phyloP scores from a whole-genome alignment of 2,113 vertebrate species.

The Xiphophorus hellerii region DNA sequence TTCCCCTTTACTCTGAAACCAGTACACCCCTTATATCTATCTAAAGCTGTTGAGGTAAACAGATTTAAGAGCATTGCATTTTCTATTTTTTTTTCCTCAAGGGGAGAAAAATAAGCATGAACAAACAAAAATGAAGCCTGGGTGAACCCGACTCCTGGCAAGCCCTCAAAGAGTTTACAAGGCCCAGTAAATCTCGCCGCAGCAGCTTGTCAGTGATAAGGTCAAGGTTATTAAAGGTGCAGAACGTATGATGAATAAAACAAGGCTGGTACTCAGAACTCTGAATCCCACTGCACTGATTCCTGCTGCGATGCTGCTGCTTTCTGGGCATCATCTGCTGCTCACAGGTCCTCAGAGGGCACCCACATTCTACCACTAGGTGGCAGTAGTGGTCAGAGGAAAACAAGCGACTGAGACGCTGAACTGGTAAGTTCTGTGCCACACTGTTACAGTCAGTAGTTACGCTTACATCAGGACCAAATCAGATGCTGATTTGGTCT shows the following conservation, averaged over 20 bases:
- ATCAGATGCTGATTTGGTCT: no score
- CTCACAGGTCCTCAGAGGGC: slow-evolving; percentile 21
- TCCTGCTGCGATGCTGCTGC: slow-evolving; percentile 23
- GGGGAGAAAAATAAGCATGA: slow-evolving; percentile 29
- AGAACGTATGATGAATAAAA: slow-evolving; percentile 69
- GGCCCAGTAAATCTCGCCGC: slow-evolving; percentile 68
- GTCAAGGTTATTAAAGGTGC: slow-evolving; percentile 75
- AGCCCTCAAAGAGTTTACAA: slow-evolving; percentile 67
- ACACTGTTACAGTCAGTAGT: no score
- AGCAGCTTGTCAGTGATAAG: slow-evolving; percentile 68
- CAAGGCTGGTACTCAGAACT: slow-evolving; percentile 11
- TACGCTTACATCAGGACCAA: no score
- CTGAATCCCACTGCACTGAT: slow-evolving; percentile 36
- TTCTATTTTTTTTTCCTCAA: slow-evolving; percentile 48
- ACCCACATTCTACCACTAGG: slow-evolving; percentile 54
- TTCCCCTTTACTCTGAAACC: slow-evolving; percentile 11
- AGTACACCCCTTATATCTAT: slow-evolving; percentile 24
- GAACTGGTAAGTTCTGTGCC: background rate
- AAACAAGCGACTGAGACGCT: slow-evolving; percentile 18
- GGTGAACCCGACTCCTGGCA: slow-evolving; percentile 73
- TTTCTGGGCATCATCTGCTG: slow-evolving; percentile 39
- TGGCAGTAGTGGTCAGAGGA: slow-evolving; percentile 73
- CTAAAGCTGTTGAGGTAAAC: slow-evolving; percentile 58
- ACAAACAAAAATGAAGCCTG: slow-evolving; percentile 56
- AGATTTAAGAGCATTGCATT: slow-evolving; percentile 31